phyloP scores from a whole-genome alignment of 2,888 invertebrate species.

The Gymnocheta viridis region DNA sequence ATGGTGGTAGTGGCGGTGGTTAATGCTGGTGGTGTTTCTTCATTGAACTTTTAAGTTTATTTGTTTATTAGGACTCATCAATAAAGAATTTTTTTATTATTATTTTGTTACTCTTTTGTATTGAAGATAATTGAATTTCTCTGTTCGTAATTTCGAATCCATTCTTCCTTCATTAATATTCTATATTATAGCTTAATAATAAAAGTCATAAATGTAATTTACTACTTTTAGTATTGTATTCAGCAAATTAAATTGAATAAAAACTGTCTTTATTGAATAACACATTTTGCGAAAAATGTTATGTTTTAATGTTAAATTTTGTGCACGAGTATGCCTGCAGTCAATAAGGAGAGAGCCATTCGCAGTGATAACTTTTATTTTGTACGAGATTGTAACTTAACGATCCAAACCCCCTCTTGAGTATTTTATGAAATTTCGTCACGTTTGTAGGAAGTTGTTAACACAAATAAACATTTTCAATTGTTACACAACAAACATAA shows the following conservation, averaged over 20 bases:
- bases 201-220: conserved; percentile 58
- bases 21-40: neutral
- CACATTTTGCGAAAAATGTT: conserved; percentile 61
- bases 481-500: conserved; percentile 18
- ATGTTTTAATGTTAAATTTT: conserved; percentile 24
- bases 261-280: conserved; percentile 60
- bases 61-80: conserved; percentile 62
- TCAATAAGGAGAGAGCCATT: conserved; percentile 1
- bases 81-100: conserved; percentile 58
- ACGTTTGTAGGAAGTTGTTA: conserved; percentile 70
- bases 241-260: conserved; percentile 15
- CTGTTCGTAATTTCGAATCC: conserved; percentile 2
- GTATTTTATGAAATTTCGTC: conserved; percentile 63
- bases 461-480: conserved; percentile 45
- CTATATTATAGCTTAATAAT: conserved; percentile 25
- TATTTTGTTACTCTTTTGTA: conserved; percentile 16
- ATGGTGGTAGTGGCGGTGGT: neutral
- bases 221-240: conserved; percentile 10
- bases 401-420: conserved; percentile 4
- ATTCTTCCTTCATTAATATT: conserved; percentile 51
- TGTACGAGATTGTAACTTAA: neutral
- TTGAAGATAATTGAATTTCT: conserved; percentile 49
- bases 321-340: neutral
- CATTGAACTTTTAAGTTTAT: conserved; percentile 44
- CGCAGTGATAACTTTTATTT: conserved; percentile 24